A percentile compares a stretch with the other conserved stretches of the same genome.
Conservation (phyloP, 2,888 invertebrate species). For the Hirtodrosophila histrioides region DNA sequence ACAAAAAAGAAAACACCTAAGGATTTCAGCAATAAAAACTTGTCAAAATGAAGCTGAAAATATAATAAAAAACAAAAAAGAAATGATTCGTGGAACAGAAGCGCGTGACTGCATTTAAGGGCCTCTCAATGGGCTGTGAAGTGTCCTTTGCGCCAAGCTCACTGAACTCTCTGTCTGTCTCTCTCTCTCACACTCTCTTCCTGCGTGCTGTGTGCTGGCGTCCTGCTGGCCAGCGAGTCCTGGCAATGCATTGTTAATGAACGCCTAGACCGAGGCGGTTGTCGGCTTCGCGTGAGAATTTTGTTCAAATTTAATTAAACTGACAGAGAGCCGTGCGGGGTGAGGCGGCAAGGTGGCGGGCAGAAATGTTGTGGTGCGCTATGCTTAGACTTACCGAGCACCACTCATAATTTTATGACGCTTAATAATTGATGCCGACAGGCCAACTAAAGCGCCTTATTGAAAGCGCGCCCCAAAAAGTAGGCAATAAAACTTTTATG, state of each 20-base stretch:
- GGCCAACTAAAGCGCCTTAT: constrained; percentile 63
- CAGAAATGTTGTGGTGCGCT: constrained; percentile 30
- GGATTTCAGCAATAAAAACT: constrained; percentile 17
- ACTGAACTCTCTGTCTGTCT: neutral
- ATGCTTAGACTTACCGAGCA: constrained; percentile 35
- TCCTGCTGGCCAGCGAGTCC: constrained; percentile 21
- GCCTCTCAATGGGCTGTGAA: constrained; percentile 43
- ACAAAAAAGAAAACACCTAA: constrained; percentile 6
- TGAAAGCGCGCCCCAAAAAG: constrained; percentile 56
- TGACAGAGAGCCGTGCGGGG: constrained; percentile 29
- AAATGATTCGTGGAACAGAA: constrained; percentile 12
- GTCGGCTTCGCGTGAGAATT: constrained; percentile 27
- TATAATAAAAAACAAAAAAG: constrained; percentile 11
- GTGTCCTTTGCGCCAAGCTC: constrained; percentile 21
- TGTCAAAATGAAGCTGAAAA: constrained; percentile 13
- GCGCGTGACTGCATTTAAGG: constrained; percentile 42
- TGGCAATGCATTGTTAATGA: constrained; percentile 68
- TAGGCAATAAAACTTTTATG: constrained; percentile 72
- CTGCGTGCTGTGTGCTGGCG: neutral
- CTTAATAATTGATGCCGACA: constrained; percentile 72
- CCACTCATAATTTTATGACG: constrained; percentile 68
- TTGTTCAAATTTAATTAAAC: constrained; percentile 67
- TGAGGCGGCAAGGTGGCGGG: too few relatives aligned
- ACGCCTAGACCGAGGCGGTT: constrained; percentile 36
- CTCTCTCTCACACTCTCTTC: too few relatives aligned